A percentile compares a stretch with the other conserved stretches of the same genome.
Evolutionary conservation across 2,113 vertebrate species (phyloP).

Genomic region (Dinomys branickii): DNA sequence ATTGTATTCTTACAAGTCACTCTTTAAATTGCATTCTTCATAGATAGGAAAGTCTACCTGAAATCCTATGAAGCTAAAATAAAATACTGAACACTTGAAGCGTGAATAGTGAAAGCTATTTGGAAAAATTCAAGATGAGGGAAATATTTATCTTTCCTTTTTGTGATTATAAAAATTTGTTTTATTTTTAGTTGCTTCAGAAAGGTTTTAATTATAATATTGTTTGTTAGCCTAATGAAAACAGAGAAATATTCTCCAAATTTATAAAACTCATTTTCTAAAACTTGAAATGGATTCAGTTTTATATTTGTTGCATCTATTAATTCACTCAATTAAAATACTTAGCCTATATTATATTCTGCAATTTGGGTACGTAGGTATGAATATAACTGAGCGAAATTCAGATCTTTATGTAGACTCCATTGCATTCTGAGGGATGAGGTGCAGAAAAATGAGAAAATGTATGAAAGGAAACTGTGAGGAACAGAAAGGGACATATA

Average conservation of each 20-base stretch:
- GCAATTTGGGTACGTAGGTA: not conserved
- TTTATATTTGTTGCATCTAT: not conserved
- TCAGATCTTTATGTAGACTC: not conserved
- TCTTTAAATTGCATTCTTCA: not conserved
- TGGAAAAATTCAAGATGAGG: not conserved
- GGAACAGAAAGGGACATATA: not conserved
- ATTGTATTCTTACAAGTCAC: not conserved
- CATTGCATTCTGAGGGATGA: not conserved
- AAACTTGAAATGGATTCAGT: not conserved
- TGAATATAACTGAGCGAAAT: not conserved
- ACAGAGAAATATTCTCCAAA: not conserved
- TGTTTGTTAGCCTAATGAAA: not conserved
- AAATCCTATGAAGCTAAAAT: not conserved
- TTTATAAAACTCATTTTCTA: not conserved
- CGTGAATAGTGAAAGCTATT: not conserved
- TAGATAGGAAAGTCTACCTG: not conserved
- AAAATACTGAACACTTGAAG: not conserved
- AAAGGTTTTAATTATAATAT: not conserved
- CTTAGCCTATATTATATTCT: not conserved
- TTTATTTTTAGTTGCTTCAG: not conserved
- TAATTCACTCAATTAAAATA: not conserved
- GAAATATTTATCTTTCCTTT: not conserved
- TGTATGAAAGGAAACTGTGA: rapidly evolving
- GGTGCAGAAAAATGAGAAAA: not conserved
- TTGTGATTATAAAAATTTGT: not conserved